Conservation (phyloP, 2,797 vertebrate genomes). For the Anguilla anguilla region DNA sequence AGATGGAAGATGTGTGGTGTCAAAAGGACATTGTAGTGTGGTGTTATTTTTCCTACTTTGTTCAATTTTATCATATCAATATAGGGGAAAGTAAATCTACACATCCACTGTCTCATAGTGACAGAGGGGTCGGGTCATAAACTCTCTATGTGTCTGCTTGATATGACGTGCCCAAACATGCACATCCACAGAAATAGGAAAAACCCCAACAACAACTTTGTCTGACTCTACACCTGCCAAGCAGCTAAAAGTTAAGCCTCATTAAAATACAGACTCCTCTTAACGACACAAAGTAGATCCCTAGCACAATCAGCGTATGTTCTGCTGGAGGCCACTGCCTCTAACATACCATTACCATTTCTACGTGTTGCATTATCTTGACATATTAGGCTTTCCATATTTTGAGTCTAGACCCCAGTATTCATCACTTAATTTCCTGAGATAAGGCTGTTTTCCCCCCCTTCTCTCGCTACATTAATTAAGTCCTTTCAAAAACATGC, state of each 20-base stretch:
- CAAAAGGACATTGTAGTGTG: not conserved
- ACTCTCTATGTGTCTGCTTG: not conserved
- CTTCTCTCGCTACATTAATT: conserved; percentile 33
- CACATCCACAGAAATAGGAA: not conserved
- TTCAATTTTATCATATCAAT: not conserved
- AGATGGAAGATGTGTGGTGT: not conserved
- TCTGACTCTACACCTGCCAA: not conserved
- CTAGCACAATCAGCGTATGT: not conserved
- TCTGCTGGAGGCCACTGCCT: conserved; percentile 9
- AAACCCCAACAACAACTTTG: not conserved
- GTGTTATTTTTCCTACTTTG: not conserved
- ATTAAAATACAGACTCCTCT: not conserved
- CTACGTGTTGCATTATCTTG: conserved; percentile 12
- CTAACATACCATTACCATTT: not conserved
- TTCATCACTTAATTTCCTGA: conserved; percentile 54
- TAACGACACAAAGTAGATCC: not conserved
- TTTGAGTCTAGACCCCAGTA: conserved; percentile 42
- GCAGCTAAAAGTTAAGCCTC: not conserved
- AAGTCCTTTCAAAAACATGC: conserved; percentile 49
- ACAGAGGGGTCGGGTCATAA: not conserved
- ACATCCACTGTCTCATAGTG: not conserved
- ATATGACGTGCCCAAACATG: not conserved
- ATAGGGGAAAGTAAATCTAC: not conserved
- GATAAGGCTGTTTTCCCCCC: conserved; percentile 35
- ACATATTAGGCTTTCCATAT: conserved; percentile 45